These are phyloP conservation scores for Polyommatus iphigenia DNA, from an alignment of 2,888 invertebrate species.

Conservation along the genomic window DNA sequence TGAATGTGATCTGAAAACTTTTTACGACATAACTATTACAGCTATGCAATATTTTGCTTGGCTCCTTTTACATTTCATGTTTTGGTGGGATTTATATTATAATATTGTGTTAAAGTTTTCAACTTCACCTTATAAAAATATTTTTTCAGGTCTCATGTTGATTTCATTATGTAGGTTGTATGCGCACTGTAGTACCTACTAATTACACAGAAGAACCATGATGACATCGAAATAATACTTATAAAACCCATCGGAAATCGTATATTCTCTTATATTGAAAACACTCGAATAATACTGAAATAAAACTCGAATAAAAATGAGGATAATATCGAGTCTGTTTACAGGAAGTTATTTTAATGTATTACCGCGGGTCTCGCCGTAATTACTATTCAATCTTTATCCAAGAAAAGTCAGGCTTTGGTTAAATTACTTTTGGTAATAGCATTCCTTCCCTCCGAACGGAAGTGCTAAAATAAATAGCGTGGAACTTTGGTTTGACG, in stretches of 20 bases:
- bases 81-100: no score
- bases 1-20: no score
- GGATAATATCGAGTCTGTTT: slow-evolving; percentile 9
- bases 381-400: slow-evolving; percentile 75
- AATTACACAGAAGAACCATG: background rate
- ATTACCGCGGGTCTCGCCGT: slow-evolving; percentile 44
- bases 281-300: slow-evolving; percentile 20
- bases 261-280: slow-evolving; percentile 16
- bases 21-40: no score
- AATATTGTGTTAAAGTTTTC: no score
- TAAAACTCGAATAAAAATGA: slow-evolving; percentile 4
- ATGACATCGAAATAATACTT: background rate
- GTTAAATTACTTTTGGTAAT: slow-evolving; percentile 75
- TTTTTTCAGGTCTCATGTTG: background rate
- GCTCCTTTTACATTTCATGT: no score
- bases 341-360: slow-evolving; percentile 26
- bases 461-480: slow-evolving; percentile 76
- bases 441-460: slow-evolving; percentile 72
- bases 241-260: slow-evolving; percentile 12
- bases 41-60: no score
- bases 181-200: background rate
- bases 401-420: slow-evolving; percentile 67
- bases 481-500: slow-evolving; percentile 70
- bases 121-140: no score
- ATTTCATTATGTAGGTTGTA: background rate